A percentile compares a stretch with the other conserved stretches of the same genome.
phyloP scores from a whole-genome alignment of 2,888 invertebrate genomes.

The Tethea ocularis region DNA sequence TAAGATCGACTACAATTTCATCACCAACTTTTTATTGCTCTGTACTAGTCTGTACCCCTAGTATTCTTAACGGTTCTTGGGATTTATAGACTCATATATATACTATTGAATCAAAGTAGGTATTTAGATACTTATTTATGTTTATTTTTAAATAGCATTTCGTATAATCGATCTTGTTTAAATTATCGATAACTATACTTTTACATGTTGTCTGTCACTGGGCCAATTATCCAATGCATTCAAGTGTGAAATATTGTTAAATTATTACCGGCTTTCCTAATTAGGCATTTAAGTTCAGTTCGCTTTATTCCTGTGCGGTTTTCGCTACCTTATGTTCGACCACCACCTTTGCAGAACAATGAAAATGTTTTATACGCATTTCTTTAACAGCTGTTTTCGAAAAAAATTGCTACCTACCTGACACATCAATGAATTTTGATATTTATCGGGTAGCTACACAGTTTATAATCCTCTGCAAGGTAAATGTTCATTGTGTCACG shows the following conservation, averaged over 20 bases:
- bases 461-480: conserved; percentile 19
- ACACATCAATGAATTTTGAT: conserved; percentile 18
- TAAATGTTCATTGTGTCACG: conserved; percentile 24
- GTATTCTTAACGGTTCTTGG: background rate
- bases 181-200: conserved; percentile 15
- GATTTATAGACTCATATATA: background rate
- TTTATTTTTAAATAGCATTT: background rate
- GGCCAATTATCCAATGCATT: conserved; percentile 40
- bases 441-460: conserved; percentile 21
- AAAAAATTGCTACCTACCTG: conserved; percentile 21
- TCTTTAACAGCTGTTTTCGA: conserved; percentile 36
- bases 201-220: conserved; percentile 21
- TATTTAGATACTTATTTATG: no score
- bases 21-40: conserved; percentile 1
- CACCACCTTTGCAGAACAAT: conserved; percentile 30
- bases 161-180: background rate
- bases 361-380: conserved; percentile 18
- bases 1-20: conserved; percentile 1
- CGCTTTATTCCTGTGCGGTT: conserved; percentile 22
- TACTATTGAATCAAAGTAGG: background rate
- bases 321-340: conserved; percentile 38
- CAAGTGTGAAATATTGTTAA: conserved; percentile 47
- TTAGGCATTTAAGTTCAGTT: conserved; percentile 41
- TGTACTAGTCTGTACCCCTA: no score
- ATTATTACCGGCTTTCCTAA: conserved; percentile 44